Evolutionary conservation across 2,113 vertebrate species (phyloP).

Genomic region (Cheirogaleus medius): DNA sequence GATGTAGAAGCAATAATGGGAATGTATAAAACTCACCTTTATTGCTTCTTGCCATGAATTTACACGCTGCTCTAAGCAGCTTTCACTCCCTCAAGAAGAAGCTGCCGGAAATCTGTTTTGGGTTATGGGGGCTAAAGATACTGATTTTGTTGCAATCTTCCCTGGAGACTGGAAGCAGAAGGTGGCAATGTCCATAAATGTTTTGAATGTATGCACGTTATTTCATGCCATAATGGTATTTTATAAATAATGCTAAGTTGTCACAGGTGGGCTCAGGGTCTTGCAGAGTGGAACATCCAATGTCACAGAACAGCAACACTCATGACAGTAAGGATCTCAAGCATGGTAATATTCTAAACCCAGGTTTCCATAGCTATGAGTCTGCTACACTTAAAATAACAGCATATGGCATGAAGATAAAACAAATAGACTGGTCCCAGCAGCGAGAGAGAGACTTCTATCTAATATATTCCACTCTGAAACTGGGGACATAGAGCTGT

Average conservation of each 20-base stretch:
- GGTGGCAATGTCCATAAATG: not conserved
- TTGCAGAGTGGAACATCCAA: not conserved
- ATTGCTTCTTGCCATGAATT: slow-evolving; percentile 87
- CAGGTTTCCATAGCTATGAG: not conserved
- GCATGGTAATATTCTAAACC: not conserved
- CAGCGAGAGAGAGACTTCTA: not conserved
- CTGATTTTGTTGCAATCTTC: slow-evolving; percentile 3
- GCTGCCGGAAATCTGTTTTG: slow-evolving; percentile 62
- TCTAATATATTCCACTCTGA: not conserved
- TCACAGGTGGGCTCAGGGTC: not conserved
- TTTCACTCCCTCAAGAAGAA: slow-evolving; percentile 82
- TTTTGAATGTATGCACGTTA: not conserved
- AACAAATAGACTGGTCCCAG: not conserved
- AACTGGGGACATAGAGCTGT: not conserved
- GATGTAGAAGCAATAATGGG: slow-evolving; percentile 86
- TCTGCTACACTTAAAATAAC: not conserved
- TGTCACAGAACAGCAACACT: not conserved
- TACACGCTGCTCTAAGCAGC: slow-evolving; percentile 82
- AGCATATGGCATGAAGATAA: not conserved
- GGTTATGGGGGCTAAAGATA: not conserved
- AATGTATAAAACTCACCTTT: slow-evolving; percentile 88
- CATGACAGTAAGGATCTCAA: not conserved
- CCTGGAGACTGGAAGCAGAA: not conserved
- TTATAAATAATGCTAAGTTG: not conserved
- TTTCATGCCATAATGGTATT: not conserved